These are phyloP conservation scores for Mellivora capensis DNA, from an alignment of 2,113 vertebrate genomes.

Conservation along the genomic window DNA sequence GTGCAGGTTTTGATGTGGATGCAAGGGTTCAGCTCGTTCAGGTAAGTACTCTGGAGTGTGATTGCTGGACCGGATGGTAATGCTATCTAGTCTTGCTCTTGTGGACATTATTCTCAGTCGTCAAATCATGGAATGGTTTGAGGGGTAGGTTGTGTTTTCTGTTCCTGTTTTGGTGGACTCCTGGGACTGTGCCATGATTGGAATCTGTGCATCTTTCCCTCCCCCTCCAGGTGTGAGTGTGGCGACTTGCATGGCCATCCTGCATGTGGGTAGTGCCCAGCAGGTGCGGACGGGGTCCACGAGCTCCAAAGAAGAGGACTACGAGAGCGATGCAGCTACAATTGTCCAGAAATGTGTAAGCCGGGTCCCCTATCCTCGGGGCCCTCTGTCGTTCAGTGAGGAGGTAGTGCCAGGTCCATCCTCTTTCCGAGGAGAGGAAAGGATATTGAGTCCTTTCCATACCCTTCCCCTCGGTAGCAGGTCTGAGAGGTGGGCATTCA, in stretches of 20 bases:
- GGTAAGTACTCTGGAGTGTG: background rate
- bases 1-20: background rate
- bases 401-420: background rate
- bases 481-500: background rate
- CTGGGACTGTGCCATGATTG: background rate
- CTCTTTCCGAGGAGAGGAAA: background rate
- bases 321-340: conserved; percentile 97
- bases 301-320: conserved; percentile 97
- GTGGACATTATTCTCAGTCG: background rate
- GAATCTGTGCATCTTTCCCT: background rate
- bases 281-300: conserved; percentile 95
- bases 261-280: conserved; percentile 94
- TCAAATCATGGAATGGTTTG: background rate
- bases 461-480: background rate
- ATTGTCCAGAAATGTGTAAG: conserved; percentile 99
- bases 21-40: background rate
- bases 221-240: conserved; percentile 91
- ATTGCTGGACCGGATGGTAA: background rate
- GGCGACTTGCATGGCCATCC: conserved; percentile 98
- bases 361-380: fast-evolving
- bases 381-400: background rate
- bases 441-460: background rate
- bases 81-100: background rate
- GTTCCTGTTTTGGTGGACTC: background rate
- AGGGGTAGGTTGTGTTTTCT: background rate